Base-by-base conservation (phyloP, 1,140 invertebrate genomes). In the Anastrepha ludens region DNA sequence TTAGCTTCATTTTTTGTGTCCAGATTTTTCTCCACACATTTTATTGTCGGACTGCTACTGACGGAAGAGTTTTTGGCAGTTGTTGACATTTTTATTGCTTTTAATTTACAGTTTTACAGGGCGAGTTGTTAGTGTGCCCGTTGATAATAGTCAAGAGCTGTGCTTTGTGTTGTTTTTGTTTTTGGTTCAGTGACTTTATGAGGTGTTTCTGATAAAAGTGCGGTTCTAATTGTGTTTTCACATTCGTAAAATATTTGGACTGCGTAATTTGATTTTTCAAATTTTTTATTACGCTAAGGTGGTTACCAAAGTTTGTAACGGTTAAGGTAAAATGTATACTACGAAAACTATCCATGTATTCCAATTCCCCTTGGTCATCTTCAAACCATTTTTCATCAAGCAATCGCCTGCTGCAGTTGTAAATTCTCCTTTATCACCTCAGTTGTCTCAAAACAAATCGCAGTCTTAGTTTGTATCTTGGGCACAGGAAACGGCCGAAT, bases 31-130 rank as follows among this genome's bases (percentile, higher is more conserved):
- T 74, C 29, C 39, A 6, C 41, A 8, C 70, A 74, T 17, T n/a
- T 5, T 0, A 67, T 39, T 55, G 50, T 55, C 11, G 7, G 3
- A 3, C 50, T 29, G 47, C 2, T 20, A 47, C 47, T 58, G 47
- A 55, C 47, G 44, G 50, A 8, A 20, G 47, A 41, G 5, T 29
- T 81, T 81, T 81, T 81, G 47, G n/a, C 44, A 81, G 44, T 81
- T 81, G 74, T 81, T 81, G n/a, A 81, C 74, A 81, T 81, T 81
- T 81, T 81, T 81, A 81, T 81, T 55, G n/a, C 47, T 81, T 81
- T 81, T 58, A 58, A 81, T 81, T 81, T n/a, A 55, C 74, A 11
- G 47, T 20, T 50, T 55, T 11, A 11, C n/a, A 7, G 47, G 20
- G 11, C 7, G 60, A 0, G n/a, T 13, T 1, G 13, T 62, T 62